phyloP scores from a whole-genome alignment of 2,113 vertebrate genomes.

The Fukomys damarensis region DNA sequence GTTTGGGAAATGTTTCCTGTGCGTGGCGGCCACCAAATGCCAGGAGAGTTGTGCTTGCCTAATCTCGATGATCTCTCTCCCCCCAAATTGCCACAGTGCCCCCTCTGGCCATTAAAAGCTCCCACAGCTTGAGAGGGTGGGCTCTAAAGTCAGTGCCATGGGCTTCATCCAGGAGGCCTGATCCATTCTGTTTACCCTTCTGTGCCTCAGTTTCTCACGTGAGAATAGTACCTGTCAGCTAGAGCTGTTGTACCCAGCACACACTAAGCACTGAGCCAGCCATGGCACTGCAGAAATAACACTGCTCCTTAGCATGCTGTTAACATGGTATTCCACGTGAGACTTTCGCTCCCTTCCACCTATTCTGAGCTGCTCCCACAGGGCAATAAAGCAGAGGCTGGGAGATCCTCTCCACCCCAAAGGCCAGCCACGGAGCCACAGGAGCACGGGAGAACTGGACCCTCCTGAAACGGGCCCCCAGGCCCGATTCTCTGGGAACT shows the following conservation, averaged over 20 bases:
- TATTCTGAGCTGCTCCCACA: not conserved
- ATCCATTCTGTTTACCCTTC: not conserved
- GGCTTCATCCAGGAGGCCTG: accelerated
- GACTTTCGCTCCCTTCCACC: not conserved
- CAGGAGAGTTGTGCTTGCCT: not conserved
- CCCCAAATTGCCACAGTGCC: not conserved
- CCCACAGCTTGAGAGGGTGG: not conserved
- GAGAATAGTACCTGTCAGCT: not conserved
- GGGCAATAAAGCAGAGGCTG: not conserved
- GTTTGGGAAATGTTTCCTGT: not conserved
- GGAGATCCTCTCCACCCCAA: not conserved
- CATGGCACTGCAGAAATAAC: not conserved
- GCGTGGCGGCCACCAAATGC: not conserved
- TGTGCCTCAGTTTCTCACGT: not conserved
- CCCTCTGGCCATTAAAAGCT: not conserved
- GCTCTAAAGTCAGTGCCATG: not conserved
- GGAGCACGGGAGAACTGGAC: not conserved
- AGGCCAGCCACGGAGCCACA: no score
- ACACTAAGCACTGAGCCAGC: not conserved
- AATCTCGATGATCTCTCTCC: not conserved
- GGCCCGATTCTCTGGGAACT: not conserved
- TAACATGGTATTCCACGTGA: not conserved
- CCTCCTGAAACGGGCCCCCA: not conserved
- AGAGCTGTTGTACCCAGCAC: not conserved
- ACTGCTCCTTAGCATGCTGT: not conserved